Conservation (phyloP, 2,797 vertebrate genomes). For the Channa striata region DNA sequence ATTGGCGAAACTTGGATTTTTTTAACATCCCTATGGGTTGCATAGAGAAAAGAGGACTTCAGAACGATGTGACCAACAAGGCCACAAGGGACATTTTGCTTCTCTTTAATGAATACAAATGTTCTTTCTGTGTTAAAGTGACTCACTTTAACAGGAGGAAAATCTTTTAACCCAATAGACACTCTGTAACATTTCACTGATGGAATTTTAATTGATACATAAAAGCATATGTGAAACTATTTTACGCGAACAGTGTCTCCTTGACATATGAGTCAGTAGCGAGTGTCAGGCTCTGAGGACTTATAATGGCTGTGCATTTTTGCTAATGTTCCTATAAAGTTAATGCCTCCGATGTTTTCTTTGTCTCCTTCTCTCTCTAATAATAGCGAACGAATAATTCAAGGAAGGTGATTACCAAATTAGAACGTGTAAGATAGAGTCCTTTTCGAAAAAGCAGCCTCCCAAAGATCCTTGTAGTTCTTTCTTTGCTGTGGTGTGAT, state of each 20-base stretch:
- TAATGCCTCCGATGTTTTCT: slow-evolving; percentile 11
- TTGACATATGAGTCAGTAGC: slow-evolving; percentile 49
- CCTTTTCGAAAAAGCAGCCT: too few relatives aligned
- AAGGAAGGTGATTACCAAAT: too few relatives aligned
- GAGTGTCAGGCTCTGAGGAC: slow-evolving; percentile 37
- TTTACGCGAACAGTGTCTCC: slow-evolving; percentile 39
- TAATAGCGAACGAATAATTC: too few relatives aligned
- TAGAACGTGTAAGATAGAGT: too few relatives aligned
- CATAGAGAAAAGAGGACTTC: slow-evolving; percentile 33
- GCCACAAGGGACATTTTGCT: slow-evolving; percentile 41
- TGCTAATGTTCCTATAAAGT: slow-evolving; percentile 24
- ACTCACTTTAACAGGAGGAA: slow-evolving; percentile 61
- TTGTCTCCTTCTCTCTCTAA: neutral
- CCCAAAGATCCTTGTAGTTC: neutral
- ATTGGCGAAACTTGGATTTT: neutral
- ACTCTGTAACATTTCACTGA: slow-evolving; percentile 58
- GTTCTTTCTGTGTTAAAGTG: slow-evolving; percentile 55
- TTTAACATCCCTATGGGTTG: neutral
- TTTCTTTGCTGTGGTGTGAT: slow-evolving; percentile 18
- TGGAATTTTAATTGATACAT: slow-evolving; percentile 53
- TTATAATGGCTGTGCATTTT: slow-evolving; percentile 43
- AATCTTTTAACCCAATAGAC: slow-evolving; percentile 56
- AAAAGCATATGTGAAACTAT: slow-evolving; percentile 47
- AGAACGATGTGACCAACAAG: slow-evolving; percentile 44
- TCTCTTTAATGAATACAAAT: slow-evolving; percentile 59